Conservation (phyloP, 2,888 invertebrate genomes). For the Metellina segmentata region DNA sequence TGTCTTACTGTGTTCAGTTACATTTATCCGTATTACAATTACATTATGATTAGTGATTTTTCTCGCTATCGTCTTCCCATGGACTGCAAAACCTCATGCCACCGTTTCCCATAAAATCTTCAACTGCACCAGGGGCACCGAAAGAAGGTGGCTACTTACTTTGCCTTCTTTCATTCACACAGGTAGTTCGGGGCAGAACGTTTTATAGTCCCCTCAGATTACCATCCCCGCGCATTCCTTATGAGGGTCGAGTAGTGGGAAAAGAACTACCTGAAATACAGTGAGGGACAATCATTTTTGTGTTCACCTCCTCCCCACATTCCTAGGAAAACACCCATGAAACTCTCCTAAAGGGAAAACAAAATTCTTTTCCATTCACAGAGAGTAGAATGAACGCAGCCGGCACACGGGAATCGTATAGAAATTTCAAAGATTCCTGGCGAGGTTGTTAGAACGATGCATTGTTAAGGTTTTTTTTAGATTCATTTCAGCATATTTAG, state of each 20-base stretch:
- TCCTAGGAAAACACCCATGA: background rate
- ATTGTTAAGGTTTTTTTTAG: background rate
- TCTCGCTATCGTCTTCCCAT: no score
- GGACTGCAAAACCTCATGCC: no score
- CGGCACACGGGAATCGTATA: background rate
- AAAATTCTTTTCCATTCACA: conserved; percentile 15
- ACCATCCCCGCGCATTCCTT: background rate
- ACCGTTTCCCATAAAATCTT: background rate
- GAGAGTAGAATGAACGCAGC: no score
- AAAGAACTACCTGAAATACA: background rate
- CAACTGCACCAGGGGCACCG: background rate
- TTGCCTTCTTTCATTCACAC: background rate
- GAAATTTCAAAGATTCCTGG: background rate
- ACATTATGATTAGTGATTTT: no score
- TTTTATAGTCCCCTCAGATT: background rate
- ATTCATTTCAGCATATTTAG: background rate
- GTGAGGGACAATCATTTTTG: conserved; percentile 7
- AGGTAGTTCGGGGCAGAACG: background rate
- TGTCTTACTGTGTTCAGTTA: no score
- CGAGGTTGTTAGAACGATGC: background rate
- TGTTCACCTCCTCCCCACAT: background rate
- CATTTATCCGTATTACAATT: no score
- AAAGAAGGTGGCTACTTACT: background rate
- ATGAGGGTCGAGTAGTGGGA: background rate
- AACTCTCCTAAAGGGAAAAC: background rate